Evolutionary conservation across 64 coral and sea anemone species (phyloP), one percentile per base, ranked within the genome.

Genomic region (Dendronephthya gigantea): DNA sequence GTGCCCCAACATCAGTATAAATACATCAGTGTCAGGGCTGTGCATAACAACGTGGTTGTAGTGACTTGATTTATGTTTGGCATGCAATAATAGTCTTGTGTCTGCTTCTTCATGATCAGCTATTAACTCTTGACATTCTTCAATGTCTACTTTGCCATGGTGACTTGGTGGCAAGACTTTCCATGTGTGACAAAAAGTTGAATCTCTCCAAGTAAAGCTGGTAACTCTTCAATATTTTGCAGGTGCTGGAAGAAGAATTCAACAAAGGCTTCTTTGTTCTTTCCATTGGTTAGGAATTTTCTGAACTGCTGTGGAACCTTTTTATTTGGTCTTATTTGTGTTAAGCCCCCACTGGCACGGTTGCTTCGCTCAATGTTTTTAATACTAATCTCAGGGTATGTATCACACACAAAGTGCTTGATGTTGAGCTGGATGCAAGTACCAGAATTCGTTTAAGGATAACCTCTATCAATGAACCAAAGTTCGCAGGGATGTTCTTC

Each of bases 1-100:
- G n/a, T 70, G 66, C 8, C 66, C 66, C 8, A 70, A 32, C 66
- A 70, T 70, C 7, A 70, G n/a, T 7, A 70, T 32, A 32, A 70
- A 70, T 76, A 76, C 69, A 38, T 76, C 69, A 38, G 69, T 34
- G 31, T 76, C 69, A 76, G 69, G 69, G 25, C 69, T 76, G 69
- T 1, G 35, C 10, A 76, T 76, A 30, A 76, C 34, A 30, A 76
- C 35, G n/a, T 76, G 69, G 69, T 76, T 16, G 17, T 38, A 16
- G 16, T 1, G 1, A 5, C 4, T 34, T 1, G 69, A 28, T 10
- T 13, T 3, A 34, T 76, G 7, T 76, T 76, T 32, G 10, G 69
- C 69, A 3, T 76, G 69, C 4, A 76, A 30, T 22, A 76, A 30
- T 76, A 76, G 69, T 29, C 69, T 2, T 32, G 69, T 76, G 25